Percentiles rank a stretch among this genome's conserved stretches.
Conservation (phyloP, 30 jellyfish, hydroid and myxozoan species). For the Haliclystus octoradiatus region DNA sequence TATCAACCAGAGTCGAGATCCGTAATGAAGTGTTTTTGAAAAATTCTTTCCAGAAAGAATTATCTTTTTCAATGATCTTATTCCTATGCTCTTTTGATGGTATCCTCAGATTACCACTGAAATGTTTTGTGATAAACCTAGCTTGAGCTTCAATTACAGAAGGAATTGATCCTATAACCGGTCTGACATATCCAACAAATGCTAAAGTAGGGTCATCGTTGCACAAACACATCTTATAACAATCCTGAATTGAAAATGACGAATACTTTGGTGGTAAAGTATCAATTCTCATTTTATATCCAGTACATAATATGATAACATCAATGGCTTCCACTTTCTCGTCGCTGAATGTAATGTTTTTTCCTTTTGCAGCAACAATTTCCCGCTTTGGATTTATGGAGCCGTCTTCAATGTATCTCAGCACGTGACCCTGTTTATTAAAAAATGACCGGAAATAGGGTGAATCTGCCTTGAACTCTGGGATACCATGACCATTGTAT, state of each 20-base stretch:
- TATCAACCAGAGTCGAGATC: conserved; percentile 61
- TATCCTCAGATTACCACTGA: conserved; percentile 43
- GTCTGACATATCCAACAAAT: conserved; percentile 69
- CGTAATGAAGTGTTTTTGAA: conserved; percentile 59
- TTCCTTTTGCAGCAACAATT: conserved; percentile 32
- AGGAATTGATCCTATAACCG: conserved; percentile 86
- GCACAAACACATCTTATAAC: conserved; percentile 55
- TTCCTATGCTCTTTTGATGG: conserved; percentile 17
- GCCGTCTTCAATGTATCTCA: conserved; percentile 58
- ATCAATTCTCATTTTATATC: conserved; percentile 50
- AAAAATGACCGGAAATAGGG: conserved; percentile 60
- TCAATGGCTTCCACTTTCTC: conserved; percentile 43
- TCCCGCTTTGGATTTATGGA: conserved; percentile 72
- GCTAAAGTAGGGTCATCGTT: conserved; percentile 60
- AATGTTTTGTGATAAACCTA: conserved; percentile 63
- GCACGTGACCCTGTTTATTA: conserved; percentile 81
- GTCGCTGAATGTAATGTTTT: conserved; percentile 37
- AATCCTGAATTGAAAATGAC: conserved; percentile 7
- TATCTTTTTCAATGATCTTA: conserved; percentile 28
- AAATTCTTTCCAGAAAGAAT: conserved; percentile 49
- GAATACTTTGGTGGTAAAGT: conserved; percentile 19
- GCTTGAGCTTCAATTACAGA: conserved; percentile 75
- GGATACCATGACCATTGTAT: conserved; percentile 91
- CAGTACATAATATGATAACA: conserved; percentile 69
- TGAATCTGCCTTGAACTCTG: conserved; percentile 65